phyloP scores from a whole-genome alignment of 1,140 invertebrate species.

The Drosophila repleta region DNA sequence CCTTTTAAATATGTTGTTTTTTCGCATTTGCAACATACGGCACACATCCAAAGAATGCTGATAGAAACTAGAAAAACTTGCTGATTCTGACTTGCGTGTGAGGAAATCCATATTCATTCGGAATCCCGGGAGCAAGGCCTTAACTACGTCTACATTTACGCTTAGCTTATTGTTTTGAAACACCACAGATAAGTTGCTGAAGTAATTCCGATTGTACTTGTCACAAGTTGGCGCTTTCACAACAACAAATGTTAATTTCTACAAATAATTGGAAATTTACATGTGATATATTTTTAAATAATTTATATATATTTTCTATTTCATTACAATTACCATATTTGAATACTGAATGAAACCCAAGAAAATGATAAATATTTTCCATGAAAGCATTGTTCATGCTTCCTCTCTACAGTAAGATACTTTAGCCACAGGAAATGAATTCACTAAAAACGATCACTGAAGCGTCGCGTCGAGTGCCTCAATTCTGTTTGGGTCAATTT shows the following conservation, averaged over 20 bases:
- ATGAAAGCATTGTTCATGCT: background rate
- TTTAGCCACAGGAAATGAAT: background rate
- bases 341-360: background rate
- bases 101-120: constrained; percentile 37
- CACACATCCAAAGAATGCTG: constrained; percentile 48
- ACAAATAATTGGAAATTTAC: background rate
- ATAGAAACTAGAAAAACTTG: constrained; percentile 42
- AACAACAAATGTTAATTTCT: constrained; percentile 6
- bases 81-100: constrained; percentile 21
- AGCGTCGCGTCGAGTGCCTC: too few species aligned
- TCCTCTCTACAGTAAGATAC: background rate
- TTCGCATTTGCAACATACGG: constrained; percentile 19
- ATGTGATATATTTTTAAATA: too few species aligned
- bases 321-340: constrained; percentile 9
- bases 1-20: constrained; percentile 47
- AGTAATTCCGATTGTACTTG: constrained; percentile 37
- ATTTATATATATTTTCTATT: too few species aligned
- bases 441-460: background rate
- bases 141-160: constrained; percentile 31
- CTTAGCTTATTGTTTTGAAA: constrained; percentile 16
- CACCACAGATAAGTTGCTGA: constrained; percentile 34
- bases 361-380: background rate
- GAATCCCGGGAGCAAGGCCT: constrained; percentile 17
- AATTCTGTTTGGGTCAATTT: too few species aligned
- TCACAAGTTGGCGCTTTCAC: background rate